Base-by-base conservation (phyloP, 2,888 invertebrate species). In the Meandrusa payeni region DNA sequence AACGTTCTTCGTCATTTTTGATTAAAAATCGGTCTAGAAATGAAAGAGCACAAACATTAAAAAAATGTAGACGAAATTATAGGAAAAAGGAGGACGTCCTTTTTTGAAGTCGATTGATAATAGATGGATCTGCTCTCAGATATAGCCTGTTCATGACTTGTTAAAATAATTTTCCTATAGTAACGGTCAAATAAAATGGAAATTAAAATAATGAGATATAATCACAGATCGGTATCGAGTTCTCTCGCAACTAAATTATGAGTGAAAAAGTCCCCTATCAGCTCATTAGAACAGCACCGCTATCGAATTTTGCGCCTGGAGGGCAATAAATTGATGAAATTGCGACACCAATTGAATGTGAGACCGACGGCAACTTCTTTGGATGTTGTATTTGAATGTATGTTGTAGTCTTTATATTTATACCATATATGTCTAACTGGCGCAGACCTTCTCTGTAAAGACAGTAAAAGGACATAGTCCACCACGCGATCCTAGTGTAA, bases 271-370 rank as follows among this genome's bases (percentile, higher is more conserved):
- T 42, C 39, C 46, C 47, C 46, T 37, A 50, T 48, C 45, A 48
- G 45, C 31, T 41, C 33, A 31, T 36, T 32, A 46, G 48, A 48
- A 56, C 53, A 27, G 26, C 33, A 50, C 46, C 32, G 52, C 44
- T 46, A 47, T 55, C 70, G 55, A 60, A 59, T 73, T 65, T 49
- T 46, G 52, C 59, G 57, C 55, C 73, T 22, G 45, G 77, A 71
- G 79, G 55, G 63, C 67, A 40, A 77, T 79, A 78, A 77, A 79
- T 78, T 64, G 57, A 44, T 55, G 42, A 47, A 52, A 61, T 53
- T 48, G 55, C 33, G 47, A 68, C 61, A 59, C 67, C 69, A 71
- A 75, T 74, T 69, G 70, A 78, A 78, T 57, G 58, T 58, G 78
- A 78, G 59, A 76, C 69, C 55, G 50, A 50, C 52, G n/a, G 17